Percentiles rank a stretch among this genome's conserved stretches.
Conservation (phyloP, 37 sponge, comb jelly and placozoan genomes). For the Lycopodina hypogea region DNA sequence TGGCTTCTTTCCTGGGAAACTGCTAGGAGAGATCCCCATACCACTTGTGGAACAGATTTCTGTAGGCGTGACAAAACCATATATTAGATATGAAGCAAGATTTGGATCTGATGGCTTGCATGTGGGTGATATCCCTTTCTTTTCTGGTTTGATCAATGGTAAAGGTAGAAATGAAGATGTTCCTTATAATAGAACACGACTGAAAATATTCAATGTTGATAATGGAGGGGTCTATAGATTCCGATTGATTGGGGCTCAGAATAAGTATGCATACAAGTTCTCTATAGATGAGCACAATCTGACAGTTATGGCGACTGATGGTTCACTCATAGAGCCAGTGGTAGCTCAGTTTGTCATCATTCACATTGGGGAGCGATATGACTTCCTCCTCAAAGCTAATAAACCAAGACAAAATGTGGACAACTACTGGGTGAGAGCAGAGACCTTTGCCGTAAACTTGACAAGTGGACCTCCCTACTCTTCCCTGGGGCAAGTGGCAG, state of each 20-base stretch:
- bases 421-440: constrained; percentile 64
- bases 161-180: constrained; percentile 55
- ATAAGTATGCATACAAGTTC: constrained; percentile 44
- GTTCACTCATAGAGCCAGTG: constrained; percentile 47
- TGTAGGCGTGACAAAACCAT: neutral
- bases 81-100: constrained; percentile 1
- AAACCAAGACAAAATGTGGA: constrained; percentile 6
- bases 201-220: constrained; percentile 51
- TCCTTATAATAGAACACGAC: constrained; percentile 30
- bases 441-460: constrained; percentile 59
- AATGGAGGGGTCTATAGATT: constrained; percentile 63
- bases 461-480: constrained; percentile 30
- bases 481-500: constrained; percentile 25
- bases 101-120: constrained; percentile 45
- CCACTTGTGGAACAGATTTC: constrained; percentile 15
- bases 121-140: constrained; percentile 53
- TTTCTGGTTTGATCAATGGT: constrained; percentile 80
- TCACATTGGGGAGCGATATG: constrained; percentile 82
- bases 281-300: constrained; percentile 79
- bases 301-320: constrained; percentile 79
- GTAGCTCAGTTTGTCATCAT: constrained; percentile 70
- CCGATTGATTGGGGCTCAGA: constrained; percentile 73
- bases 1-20: constrained; percentile 10
- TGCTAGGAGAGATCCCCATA: constrained; percentile 9
- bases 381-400: constrained; percentile 63